phyloP scores from a whole-genome alignment of 2,797 vertebrate species.

The Argentina silus region DNA sequence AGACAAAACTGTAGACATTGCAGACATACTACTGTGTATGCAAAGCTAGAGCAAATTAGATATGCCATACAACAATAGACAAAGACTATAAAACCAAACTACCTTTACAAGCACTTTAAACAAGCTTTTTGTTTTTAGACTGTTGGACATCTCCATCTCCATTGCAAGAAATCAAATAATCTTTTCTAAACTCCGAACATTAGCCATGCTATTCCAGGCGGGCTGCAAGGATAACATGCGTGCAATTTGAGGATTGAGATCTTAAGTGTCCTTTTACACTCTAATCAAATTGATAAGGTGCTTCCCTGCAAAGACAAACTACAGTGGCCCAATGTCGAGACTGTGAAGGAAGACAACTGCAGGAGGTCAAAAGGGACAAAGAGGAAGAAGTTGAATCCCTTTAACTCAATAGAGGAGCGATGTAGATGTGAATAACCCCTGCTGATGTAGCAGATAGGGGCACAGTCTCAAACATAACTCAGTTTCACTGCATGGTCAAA shows the following conservation, averaged over 20 bases:
- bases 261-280: background rate
- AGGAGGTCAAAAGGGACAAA: slow-evolving; percentile 34
- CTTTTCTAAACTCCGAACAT: too few species aligned
- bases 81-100: too few species aligned
- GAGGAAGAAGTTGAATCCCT: slow-evolving; percentile 16
- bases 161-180: too few species aligned
- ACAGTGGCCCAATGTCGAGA: background rate
- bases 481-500: slow-evolving; percentile 26
- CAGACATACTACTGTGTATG: background rate
- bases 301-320: background rate
- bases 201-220: too few species aligned
- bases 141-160: too few species aligned
- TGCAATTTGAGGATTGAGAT: background rate
- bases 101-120: too few species aligned
- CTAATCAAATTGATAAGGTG: background rate
- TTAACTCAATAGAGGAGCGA: slow-evolving; percentile 15
- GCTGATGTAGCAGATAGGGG: slow-evolving; percentile 44
- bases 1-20: background rate
- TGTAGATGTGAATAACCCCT: slow-evolving; percentile 21
- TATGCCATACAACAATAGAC: too few species aligned
- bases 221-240: too few species aligned
- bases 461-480: slow-evolving; percentile 29
- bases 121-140: too few species aligned
- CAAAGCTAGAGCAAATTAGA: too few species aligned
- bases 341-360: background rate